Conservation (phyloP, 1,140 invertebrate species). For the Tetragonula clypearis region DNA sequence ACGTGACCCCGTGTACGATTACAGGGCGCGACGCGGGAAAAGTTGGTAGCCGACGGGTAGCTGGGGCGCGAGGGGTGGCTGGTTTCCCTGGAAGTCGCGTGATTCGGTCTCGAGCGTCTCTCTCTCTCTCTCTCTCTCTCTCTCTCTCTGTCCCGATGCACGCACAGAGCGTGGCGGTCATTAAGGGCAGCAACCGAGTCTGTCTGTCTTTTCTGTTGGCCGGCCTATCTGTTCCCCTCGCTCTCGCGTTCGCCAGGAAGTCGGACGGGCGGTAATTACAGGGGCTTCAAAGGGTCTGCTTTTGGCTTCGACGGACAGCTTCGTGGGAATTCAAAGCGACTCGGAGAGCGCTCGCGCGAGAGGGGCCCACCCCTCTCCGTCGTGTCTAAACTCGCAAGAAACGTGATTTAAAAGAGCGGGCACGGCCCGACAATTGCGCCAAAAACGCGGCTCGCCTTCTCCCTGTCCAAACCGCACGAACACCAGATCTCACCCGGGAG, state of each 20-base stretch:
- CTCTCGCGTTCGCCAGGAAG: constrained; percentile 57
- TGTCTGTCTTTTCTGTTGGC: constrained; percentile 27
- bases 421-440: neutral
- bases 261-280: constrained; percentile 63
- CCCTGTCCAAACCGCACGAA: neutral
- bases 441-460: neutral
- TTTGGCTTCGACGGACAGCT: constrained; percentile 62
- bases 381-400: constrained; percentile 55
- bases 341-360: constrained; percentile 32
- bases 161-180: constrained; percentile 60
- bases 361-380: constrained; percentile 7
- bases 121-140: too few relatives aligned
- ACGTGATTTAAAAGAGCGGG: constrained; percentile 45
- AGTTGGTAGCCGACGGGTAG: neutral
- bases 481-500: neutral
- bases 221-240: constrained; percentile 46
- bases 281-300: constrained; percentile 65
- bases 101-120: constrained; percentile 52
- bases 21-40: constrained; percentile 1
- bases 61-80: constrained; percentile 15
- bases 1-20: neutral
- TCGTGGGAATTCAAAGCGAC: constrained; percentile 57
- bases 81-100: constrained; percentile 61
- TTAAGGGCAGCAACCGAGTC: constrained; percentile 42
- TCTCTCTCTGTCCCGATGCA: constrained; percentile 35